phyloP scores from a whole-genome alignment of 2,888 invertebrate genomes.

The Chaetogeoica ovagalla region DNA sequence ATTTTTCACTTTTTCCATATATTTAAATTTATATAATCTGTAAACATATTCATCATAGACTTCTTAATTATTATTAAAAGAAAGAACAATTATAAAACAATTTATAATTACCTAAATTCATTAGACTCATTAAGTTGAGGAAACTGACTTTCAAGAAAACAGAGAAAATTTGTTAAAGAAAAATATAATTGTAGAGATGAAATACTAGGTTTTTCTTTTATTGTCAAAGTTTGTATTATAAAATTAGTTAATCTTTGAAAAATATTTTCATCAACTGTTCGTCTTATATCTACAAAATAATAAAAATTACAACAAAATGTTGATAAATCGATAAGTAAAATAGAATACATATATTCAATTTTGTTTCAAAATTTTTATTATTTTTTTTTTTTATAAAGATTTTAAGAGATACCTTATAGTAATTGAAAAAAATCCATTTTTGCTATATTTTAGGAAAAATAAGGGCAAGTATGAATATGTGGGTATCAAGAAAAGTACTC shows the following conservation, averaged over 20 bases:
- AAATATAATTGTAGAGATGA: neutral
- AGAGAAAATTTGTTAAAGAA: slow-evolving; percentile 25
- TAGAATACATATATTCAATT: no score
- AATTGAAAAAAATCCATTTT: no score
- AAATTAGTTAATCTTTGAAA: slow-evolving; percentile 21
- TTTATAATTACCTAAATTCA: slow-evolving; percentile 23
- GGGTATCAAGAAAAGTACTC: no score
- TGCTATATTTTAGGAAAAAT: no score
- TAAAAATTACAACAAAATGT: neutral
- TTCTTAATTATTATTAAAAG: neutral
- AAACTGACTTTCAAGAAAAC: slow-evolving; percentile 38
- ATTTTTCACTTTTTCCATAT: slow-evolving; percentile 20
- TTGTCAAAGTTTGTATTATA: neutral
- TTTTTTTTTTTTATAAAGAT: no score
- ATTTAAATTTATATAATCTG: slow-evolving; percentile 35
- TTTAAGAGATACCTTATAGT: no score
- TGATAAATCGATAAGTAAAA: neutral
- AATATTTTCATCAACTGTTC: slow-evolving; percentile 22
- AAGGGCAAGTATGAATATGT: no score
- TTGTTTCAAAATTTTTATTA: no score
- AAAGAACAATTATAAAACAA: neutral
- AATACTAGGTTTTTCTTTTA: slow-evolving; percentile 24
- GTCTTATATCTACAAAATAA: slow-evolving; percentile 19
- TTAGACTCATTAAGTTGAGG: neutral
- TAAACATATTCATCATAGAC: neutral